These are phyloP conservation scores for Seladonia tumulorum DNA, from an alignment of 2,888 invertebrate species.

Conservation along the genomic window DNA sequence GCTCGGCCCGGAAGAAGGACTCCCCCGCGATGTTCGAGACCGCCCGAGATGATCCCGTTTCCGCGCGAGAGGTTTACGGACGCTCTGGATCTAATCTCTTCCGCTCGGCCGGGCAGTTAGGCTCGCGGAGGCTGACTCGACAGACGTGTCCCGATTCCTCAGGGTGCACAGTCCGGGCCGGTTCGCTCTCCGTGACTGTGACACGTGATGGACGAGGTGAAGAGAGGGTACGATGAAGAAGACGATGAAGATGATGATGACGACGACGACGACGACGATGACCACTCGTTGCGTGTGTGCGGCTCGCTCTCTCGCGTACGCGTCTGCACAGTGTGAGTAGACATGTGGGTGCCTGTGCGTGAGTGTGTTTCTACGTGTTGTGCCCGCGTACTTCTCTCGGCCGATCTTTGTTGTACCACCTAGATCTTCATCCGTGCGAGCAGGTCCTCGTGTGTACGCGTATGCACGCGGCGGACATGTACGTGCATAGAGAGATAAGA, in stretches of 20 bases:
- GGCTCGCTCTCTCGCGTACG: conserved; percentile 68
- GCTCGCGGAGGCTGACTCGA: not conserved
- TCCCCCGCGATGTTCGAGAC: not conserved
- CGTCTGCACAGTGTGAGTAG: conserved; percentile 63
- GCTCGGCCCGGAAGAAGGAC: not conserved
- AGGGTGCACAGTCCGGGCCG: conserved; percentile 11
- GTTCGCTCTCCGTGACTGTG: conserved; percentile 37
- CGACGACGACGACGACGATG: not conserved
- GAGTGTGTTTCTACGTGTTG: conserved; percentile 40
- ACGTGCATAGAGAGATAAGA: conserved; percentile 1
- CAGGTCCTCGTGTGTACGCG: conserved; percentile 29
- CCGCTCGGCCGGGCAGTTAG: conserved; percentile 1
- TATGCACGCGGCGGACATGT: not conserved
- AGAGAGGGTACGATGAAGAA: not conserved
- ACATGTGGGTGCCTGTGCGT: conserved; percentile 66
- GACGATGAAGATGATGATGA: not conserved
- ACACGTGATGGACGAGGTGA: conserved; percentile 25
- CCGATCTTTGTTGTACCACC: not conserved
- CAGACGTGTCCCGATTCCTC: conserved; percentile 9
- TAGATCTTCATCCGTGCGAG: conserved; percentile 20
- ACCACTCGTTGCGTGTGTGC: conserved; percentile 63
- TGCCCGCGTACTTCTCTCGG: conserved; percentile 32
- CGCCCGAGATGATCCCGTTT: not conserved
- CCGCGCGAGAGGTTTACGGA: not conserved
- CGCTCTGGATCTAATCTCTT: conserved; percentile 18